Conservation (phyloP, 30 jellyfish, hydroid and myxozoan species). For the Mastigias papua region DNA sequence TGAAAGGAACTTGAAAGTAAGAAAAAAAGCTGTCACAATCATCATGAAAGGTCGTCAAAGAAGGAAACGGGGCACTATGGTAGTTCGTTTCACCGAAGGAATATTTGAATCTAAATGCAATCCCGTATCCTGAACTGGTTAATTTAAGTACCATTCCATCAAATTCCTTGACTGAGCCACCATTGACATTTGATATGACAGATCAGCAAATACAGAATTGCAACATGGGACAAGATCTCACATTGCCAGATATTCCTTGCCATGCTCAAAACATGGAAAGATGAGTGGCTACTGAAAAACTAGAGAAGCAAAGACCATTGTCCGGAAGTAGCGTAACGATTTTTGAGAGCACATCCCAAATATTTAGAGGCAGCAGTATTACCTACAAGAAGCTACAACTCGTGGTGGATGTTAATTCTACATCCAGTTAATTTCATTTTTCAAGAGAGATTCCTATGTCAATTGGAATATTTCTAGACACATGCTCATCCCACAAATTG, state of each 20-base stretch:
- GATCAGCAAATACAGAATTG: neutral
- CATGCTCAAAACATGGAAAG: neutral
- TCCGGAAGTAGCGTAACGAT: too few relatives aligned
- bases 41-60: neutral
- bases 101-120: neutral
- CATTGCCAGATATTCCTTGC: neutral
- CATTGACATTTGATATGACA: neutral
- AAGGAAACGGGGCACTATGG: neutral
- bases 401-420: too few relatives aligned
- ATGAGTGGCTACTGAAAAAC: neutral
- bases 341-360: too few relatives aligned
- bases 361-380: too few relatives aligned
- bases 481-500: too few relatives aligned
- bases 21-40: neutral
- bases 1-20: neutral
- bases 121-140: neutral
- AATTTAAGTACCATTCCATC: neutral
- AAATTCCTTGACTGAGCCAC: neutral
- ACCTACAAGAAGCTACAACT: too few relatives aligned
- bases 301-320: neutral
- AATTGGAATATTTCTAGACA: too few relatives aligned
- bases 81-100: neutral
- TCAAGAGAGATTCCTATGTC: too few relatives aligned
- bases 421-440: too few relatives aligned
- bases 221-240: neutral